Conservation (phyloP, 1,140 invertebrate species). For the Brachionus calyciflorus region DNA sequence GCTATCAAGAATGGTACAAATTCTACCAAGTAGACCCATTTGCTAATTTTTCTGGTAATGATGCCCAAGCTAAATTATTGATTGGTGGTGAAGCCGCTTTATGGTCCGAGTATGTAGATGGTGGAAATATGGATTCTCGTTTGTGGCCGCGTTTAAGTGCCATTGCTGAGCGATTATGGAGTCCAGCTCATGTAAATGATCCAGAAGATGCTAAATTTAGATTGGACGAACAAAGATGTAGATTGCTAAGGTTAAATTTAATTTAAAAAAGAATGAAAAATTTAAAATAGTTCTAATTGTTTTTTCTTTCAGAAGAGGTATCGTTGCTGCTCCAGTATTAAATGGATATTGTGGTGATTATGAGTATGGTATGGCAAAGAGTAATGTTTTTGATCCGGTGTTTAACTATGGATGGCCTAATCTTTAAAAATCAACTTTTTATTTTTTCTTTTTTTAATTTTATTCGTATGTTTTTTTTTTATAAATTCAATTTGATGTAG, state of each 20-base stretch:
- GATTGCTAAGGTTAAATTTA: conserved; percentile 68
- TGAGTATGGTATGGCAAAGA: conserved; percentile 51
- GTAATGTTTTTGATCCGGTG: conserved; percentile 30
- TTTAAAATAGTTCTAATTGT: neutral
- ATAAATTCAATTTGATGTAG: no score
- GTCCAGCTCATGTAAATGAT: conserved; percentile 48
- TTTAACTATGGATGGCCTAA: conserved; percentile 45
- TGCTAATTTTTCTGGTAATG: conserved; percentile 53
- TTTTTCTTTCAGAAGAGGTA: conserved; percentile 52
- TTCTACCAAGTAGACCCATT: conserved; percentile 48
- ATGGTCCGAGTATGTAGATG: conserved; percentile 53
- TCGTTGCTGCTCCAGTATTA: conserved; percentile 55
- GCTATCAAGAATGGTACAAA: conserved; percentile 52
- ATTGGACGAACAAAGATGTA: conserved; percentile 75
- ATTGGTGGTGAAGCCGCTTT: conserved; percentile 58
- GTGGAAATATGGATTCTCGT: conserved; percentile 49
- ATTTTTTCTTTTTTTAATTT: neutral
- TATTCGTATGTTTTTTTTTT: no score
- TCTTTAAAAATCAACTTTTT: neutral
- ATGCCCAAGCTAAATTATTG: conserved; percentile 51
- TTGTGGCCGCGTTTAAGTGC: conserved; percentile 50
- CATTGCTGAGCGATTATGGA: conserved; percentile 53
- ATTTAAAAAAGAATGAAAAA: neutral
- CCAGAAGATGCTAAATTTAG: conserved; percentile 47
- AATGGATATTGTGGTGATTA: conserved; percentile 57